Evolutionary conservation across 2,113 vertebrate genomes (phyloP).

Genomic region (Meleagris gallopavo): DNA sequence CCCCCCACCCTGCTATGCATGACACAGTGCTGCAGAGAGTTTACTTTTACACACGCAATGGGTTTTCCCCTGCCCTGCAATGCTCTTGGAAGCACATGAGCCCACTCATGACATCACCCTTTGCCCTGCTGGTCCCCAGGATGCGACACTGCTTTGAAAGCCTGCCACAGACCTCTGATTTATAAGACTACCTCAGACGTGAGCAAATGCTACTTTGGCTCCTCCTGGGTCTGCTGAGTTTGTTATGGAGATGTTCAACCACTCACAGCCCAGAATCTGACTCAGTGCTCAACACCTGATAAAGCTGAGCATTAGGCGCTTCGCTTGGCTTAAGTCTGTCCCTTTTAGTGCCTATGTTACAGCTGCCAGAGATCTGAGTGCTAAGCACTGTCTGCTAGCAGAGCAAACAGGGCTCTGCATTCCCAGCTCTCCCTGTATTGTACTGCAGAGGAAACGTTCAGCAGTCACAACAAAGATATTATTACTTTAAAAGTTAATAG

Average conservation of each 20-base stretch:
- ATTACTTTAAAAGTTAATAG: background rate
- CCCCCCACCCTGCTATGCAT: background rate
- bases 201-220: constrained; percentile 22
- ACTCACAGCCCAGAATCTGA: constrained; percentile 35
- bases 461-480: background rate
- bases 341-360: background rate
- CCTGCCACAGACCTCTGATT: constrained; percentile 22
- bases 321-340: constrained; percentile 20
- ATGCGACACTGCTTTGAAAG: background rate
- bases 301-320: background rate
- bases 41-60: background rate
- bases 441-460: background rate
- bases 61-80: background rate
- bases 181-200: constrained; percentile 14
- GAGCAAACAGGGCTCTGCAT: background rate
- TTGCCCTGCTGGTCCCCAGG: background rate
- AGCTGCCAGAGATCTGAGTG: constrained; percentile 10
- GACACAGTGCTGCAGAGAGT: background rate
- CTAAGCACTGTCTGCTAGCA: background rate
- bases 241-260: constrained; percentile 2
- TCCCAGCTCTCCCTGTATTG: background rate
- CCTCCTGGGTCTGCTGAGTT: constrained; percentile 46
- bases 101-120: background rate
- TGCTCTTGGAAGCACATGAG: background rate
- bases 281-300: constrained; percentile 51